Base-by-base conservation (phyloP, 2,888 invertebrate genomes). In the Meghimatium bilineatum region DNA sequence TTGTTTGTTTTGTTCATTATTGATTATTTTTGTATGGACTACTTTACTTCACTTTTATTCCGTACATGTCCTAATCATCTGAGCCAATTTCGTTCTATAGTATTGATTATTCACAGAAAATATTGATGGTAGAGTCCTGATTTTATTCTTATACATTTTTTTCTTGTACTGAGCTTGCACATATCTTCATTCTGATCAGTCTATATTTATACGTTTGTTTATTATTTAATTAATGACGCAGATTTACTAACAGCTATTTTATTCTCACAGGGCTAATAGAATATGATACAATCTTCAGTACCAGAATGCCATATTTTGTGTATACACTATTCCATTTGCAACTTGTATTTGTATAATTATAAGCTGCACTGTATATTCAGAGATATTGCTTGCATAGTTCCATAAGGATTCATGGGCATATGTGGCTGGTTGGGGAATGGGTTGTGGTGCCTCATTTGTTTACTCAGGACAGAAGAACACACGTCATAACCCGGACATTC, bases 361-460 rank as follows among this genome's bases (percentile, higher is more conserved):
- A 29, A 52, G 32, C 32, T 29, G 49, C n/a, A 2, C 32, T 52
- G 20, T 52, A 20, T 52, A 29, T 52, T 74, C 74, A 74, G 74
- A 52, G 74, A 38, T 71, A 34, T 44, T 72, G 3, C 36, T 44
- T 44, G n/a, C 44, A 44, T 72, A 34, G 32, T 2, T 52, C 20
- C 23, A 20, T 52, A 12, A 49, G 34, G 34, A 38, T 52, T 38
- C 26, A 20, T n/a, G 38, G 34, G 56, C n/a, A 71, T 71, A 56
- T 44, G 20, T 80, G 36, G 36, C 74, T 75, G 52, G 36, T 29
- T 17, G 56, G 78, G 63, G 38, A 29, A 85, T 82, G 82, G 74
- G 82, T 78, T 82, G 82, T 74, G 82, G 79, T 74, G 82, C 82
- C 52, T 85, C 84, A 17, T 63, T 69, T 76, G 76, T 72, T 77